phyloP scores from a whole-genome alignment of 2,797 vertebrate genomes.

The Gouania willdenowi region DNA sequence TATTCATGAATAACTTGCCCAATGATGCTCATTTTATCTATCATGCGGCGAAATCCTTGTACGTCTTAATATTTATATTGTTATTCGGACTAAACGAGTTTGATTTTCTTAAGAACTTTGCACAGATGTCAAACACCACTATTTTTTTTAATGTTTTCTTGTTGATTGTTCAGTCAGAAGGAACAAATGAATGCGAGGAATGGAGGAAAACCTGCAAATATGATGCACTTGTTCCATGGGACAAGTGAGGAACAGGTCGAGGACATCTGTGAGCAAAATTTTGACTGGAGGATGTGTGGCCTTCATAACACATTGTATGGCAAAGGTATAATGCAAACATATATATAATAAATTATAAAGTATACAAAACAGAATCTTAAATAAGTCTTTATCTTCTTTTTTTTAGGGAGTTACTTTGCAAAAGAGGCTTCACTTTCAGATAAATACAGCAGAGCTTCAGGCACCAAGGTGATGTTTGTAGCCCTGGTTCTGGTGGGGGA shows the following conservation, averaged over 20 bases:
- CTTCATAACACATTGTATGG: constrained; percentile 71
- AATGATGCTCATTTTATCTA: too few relatives aligned
- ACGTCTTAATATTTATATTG: too few relatives aligned
- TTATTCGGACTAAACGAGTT: too few relatives aligned
- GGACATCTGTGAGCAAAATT: constrained; percentile 81
- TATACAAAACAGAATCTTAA: too few relatives aligned
- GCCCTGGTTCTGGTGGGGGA: constrained; percentile 88
- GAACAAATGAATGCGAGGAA: constrained; percentile 73
- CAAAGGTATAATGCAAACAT: constrained; percentile 68
- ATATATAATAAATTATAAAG: too few relatives aligned
- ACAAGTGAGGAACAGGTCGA: constrained; percentile 60
- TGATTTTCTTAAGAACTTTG: too few relatives aligned
- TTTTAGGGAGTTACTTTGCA: constrained; percentile 91
- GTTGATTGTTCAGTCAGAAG: constrained; percentile 68
- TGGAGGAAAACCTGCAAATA: constrained; percentile 39
- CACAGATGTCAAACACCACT: too few relatives aligned
- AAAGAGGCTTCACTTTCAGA: constrained; percentile 85
- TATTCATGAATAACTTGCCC: too few relatives aligned
- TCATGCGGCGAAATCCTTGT: too few relatives aligned
- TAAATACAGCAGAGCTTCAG: constrained; percentile 56
- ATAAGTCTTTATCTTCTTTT: neutral
- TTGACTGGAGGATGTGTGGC: constrained; percentile 81
- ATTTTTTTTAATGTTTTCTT: neutral
- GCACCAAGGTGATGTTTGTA: constrained; percentile 80
- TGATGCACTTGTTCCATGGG: constrained; percentile 77